Percentiles rank a stretch among this genome's conserved stretches.
Conservation (phyloP, 2,113 vertebrate genomes). For the Gasterosteus aculeatus region DNA sequence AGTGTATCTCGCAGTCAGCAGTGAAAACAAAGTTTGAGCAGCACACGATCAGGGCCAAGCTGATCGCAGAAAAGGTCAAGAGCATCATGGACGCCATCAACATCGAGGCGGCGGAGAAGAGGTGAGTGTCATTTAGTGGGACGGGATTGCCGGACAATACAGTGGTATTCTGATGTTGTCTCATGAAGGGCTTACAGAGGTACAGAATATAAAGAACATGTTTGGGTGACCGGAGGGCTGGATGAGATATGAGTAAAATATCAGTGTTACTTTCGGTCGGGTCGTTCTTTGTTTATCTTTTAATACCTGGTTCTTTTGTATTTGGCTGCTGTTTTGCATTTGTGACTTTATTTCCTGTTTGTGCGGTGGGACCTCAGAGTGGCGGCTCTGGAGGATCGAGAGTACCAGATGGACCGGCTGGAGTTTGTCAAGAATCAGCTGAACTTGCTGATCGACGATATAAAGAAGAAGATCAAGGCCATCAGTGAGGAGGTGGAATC, state of each 20-base stretch:
- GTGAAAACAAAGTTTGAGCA: slow-evolving; percentile 99
- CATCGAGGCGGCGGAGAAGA: slow-evolving; percentile 93
- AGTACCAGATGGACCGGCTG: slow-evolving; percentile 89
- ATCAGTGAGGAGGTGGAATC: slow-evolving; percentile 91
- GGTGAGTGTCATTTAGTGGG: slow-evolving; percentile 81
- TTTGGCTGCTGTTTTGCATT: slow-evolving; percentile 15
- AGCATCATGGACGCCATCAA: slow-evolving; percentile 96
- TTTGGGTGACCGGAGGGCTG: neutral
- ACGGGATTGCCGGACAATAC: neutral
- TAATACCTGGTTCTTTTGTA: neutral
- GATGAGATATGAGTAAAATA: neutral
- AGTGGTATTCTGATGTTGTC: neutral
- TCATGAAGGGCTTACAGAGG: slow-evolving; percentile 7
- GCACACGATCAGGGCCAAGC: slow-evolving; percentile 99
- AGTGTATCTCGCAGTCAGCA: slow-evolving; percentile 99
- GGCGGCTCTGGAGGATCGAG: slow-evolving; percentile 89
- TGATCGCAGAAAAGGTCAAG: slow-evolving; percentile 97
- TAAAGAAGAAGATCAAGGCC: slow-evolving; percentile 90
- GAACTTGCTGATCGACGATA: slow-evolving; percentile 88
- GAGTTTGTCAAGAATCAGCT: slow-evolving; percentile 94
- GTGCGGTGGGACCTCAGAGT: slow-evolving; percentile 79
- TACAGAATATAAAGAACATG: slow-evolving; percentile 1
- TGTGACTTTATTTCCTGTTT: slow-evolving; percentile 34
- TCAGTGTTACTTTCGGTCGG: neutral
- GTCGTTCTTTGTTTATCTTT: neutral